phyloP scores from a whole-genome alignment of 1,140 invertebrate genomes.

The Papilio polytes region DNA sequence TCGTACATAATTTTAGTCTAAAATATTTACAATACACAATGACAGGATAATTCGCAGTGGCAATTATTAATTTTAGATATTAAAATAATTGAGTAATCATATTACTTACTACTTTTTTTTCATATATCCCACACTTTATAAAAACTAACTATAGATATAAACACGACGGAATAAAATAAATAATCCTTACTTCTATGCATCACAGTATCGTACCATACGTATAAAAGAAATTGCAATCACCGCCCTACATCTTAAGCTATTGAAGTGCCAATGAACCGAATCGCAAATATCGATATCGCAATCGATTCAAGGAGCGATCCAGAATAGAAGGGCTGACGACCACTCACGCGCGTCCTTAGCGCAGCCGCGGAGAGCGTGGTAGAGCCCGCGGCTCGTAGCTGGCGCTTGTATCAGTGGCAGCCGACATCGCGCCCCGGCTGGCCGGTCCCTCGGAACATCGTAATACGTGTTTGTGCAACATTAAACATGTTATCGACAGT shows the following conservation, averaged over 20 bases:
- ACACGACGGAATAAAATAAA: too few relatives aligned
- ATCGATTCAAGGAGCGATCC: slow-evolving; percentile 40
- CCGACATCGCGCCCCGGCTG: slow-evolving; percentile 62
- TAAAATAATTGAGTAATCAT: too few relatives aligned
- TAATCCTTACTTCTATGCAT: too few relatives aligned
- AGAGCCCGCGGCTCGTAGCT: not conserved
- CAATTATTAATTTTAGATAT: too few relatives aligned
- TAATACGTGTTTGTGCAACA: slow-evolving; percentile 57
- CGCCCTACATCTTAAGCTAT: not conserved
- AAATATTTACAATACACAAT: not conserved
- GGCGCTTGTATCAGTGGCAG: slow-evolving; percentile 60
- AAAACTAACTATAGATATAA: too few relatives aligned
- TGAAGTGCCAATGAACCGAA: slow-evolving; percentile 44
- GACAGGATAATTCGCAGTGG: too few relatives aligned
- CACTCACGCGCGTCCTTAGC: slow-evolving; percentile 69
- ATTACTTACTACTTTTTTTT: too few relatives aligned
- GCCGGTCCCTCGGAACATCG: slow-evolving; percentile 54
- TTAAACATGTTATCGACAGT: slow-evolving; percentile 61
- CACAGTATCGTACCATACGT: not conserved
- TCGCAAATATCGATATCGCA: slow-evolving; percentile 21
- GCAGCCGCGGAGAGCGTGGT: slow-evolving; percentile 47
- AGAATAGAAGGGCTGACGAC: slow-evolving; percentile 58
- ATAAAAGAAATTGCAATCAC: not conserved
- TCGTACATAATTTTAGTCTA: not conserved
- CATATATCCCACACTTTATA: too few relatives aligned